These are phyloP conservation scores for Ptyas mucosa DNA, from an alignment of 2,113 vertebrate species.

Conservation along the genomic window DNA sequence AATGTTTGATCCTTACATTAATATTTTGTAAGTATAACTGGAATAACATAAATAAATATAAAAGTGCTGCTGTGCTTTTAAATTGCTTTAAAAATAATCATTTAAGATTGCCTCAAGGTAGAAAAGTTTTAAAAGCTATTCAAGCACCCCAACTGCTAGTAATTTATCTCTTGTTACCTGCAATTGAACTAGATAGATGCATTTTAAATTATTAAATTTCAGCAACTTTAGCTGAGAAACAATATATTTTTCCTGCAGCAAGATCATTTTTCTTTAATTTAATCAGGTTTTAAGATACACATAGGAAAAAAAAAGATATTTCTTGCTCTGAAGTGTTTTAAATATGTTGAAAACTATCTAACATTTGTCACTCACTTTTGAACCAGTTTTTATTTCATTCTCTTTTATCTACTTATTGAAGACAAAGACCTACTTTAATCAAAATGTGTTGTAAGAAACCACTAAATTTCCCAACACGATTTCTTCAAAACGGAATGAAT, in stretches of 20 bases:
- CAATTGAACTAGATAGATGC: conserved; percentile 33
- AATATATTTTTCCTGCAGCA: background rate
- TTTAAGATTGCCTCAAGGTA: conserved; percentile 21
- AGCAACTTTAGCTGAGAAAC: background rate
- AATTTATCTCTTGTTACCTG: conserved; percentile 29
- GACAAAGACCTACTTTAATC: background rate
- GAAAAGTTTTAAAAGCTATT: conserved; percentile 20
- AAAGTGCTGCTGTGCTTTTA: conserved; percentile 1
- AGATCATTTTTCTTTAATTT: background rate
- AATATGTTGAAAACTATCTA: background rate
- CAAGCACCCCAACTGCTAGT: conserved; percentile 5
- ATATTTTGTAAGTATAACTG: background rate
- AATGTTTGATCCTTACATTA: background rate
- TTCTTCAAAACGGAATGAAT: background rate
- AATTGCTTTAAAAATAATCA: conserved; percentile 5
- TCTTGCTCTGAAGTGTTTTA: background rate
- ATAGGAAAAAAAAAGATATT: background rate
- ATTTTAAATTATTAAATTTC: conserved; percentile 7
- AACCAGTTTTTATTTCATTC: background rate
- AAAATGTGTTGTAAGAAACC: background rate
- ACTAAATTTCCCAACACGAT: background rate
- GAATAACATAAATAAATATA: background rate
- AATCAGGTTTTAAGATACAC: background rate
- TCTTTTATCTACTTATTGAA: background rate
- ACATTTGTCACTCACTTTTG: background rate